Evolutionary conservation across 2,113 vertebrate species (phyloP), one percentile per base, ranked within the genome.

Genomic region (Paraplagusia blochii): DNA sequence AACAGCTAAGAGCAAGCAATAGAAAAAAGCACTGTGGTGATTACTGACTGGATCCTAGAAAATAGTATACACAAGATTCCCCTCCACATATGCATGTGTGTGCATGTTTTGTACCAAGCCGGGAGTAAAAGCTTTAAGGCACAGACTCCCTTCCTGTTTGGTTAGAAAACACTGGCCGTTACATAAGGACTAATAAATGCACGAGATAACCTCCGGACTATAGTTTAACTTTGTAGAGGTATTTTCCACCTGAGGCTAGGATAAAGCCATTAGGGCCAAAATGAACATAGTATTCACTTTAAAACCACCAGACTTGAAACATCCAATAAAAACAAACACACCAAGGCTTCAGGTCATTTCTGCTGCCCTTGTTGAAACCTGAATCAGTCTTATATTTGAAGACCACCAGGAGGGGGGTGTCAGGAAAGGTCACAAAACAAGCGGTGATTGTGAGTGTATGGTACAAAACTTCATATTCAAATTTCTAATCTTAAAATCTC

Each of bases 71-170:
- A 1, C 36, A 10, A 2, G 11, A 8, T 38, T 38, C 15, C 44
- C 16, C 18, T n/a, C 40, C 9, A n/a, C 42, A 8, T 50, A 47
- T 22, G 51, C 29, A 13, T 38, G 52, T 46, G 38, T 54, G 40
- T 52, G 43, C 11, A 13, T 11, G 12, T 13, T 4, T 44, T 19
- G 49, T 57, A 29, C 34, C 45, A 15, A 47, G 39, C 10, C 36
- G 35, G 33, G 39, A 73, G 65, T 43, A 61, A 78, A 78, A 42
- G 40, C 42, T 36, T 82, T 72, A 57, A 70, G 58, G 69, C 34
- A 77, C 13, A 40, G 46, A 63, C 77, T 86, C 73, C 53, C 64
- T 74, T 77, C 79, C 67, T 69, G 66, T 80, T 84, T 76, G 42
- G 47, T 65, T 59, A 51, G 49, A 72, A 74, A 69, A 58, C 59